A percentile compares a stretch with the other conserved stretches of the same genome.
These are phyloP conservation scores for Merluccius polli DNA, from an alignment of 2,797 vertebrate genomes.

Conservation along the genomic window DNA sequence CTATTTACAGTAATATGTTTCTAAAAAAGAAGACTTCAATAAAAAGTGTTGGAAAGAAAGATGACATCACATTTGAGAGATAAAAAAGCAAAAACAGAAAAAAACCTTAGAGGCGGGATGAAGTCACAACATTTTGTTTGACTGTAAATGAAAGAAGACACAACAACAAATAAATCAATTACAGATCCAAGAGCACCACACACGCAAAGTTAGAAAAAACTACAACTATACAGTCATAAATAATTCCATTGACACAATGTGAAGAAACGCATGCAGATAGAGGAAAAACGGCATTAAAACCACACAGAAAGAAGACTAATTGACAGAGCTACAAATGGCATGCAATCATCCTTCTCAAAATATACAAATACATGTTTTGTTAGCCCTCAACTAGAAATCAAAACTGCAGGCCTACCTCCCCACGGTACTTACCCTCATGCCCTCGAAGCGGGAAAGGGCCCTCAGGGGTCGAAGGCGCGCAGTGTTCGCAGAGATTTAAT, in stretches of 20 bases:
- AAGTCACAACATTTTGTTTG: slow-evolving; percentile 81
- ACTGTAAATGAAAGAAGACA: slow-evolving; percentile 82
- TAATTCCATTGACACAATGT: slow-evolving; percentile 48
- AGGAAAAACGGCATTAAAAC: slow-evolving; percentile 33
- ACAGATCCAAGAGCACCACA: slow-evolving; percentile 72
- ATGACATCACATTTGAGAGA: slow-evolving; percentile 55
- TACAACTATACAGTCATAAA: slow-evolving; percentile 47
- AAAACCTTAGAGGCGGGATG: slow-evolving; percentile 88
- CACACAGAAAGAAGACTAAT: slow-evolving; percentile 28
- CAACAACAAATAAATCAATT: slow-evolving; percentile 75
- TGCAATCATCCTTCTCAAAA: no score
- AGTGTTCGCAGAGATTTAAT: slow-evolving; percentile 92
- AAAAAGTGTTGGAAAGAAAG: slow-evolving; percentile 51
- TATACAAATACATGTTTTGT: no score
- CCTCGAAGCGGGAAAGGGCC: slow-evolving; percentile 91
- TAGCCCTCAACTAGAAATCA: no score
- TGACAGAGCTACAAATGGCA: slow-evolving; percentile 12
- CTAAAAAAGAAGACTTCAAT: slow-evolving; percentile 44
- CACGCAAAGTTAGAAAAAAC: slow-evolving; percentile 62
- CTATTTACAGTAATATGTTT: background rate
- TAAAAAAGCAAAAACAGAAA: slow-evolving; percentile 78
- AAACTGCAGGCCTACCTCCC: no score
- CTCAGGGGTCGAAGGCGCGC: slow-evolving; percentile 88
- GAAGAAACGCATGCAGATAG: slow-evolving; percentile 62
- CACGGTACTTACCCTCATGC: slow-evolving; percentile 95